phyloP scores from a whole-genome alignment of 2,113 vertebrate species.

The Oncorhynchus kisutch region DNA sequence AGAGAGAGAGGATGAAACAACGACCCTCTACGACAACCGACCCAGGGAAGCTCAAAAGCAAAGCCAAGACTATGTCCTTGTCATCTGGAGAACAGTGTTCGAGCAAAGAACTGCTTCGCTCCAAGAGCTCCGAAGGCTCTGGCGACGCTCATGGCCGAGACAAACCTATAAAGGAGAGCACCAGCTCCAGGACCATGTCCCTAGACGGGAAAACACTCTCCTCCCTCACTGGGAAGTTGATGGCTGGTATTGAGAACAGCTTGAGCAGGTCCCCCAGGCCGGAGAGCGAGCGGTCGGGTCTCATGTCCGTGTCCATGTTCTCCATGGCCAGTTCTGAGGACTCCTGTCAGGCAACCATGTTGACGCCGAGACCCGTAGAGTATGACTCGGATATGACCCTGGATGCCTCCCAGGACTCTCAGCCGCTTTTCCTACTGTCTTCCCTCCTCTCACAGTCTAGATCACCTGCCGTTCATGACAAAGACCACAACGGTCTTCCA shows the following conservation, averaged over 20 bases:
- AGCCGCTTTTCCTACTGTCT: slow-evolving; percentile 88
- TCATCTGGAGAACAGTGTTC: slow-evolving; percentile 64
- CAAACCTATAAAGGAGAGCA: slow-evolving; percentile 80
- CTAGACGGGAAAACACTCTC: slow-evolving; percentile 80
- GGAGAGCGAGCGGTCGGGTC: slow-evolving; percentile 82
- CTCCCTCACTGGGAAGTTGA: slow-evolving; percentile 70
- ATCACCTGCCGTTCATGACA: slow-evolving; percentile 85
- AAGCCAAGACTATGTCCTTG: slow-evolving; percentile 72
- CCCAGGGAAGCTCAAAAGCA: slow-evolving; percentile 82
- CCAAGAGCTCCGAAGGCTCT: slow-evolving; percentile 89
- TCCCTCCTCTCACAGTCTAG: slow-evolving; percentile 83
- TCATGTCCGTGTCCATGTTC: slow-evolving; percentile 87
- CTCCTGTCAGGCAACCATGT: slow-evolving; percentile 82
- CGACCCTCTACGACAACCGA: slow-evolving; percentile 72
- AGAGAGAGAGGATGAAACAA: slow-evolving; percentile 89
- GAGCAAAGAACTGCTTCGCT: slow-evolving; percentile 86
- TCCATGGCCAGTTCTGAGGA: slow-evolving; percentile 94
- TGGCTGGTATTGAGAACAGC: slow-evolving; percentile 78
- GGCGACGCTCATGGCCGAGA: slow-evolving; percentile 80
- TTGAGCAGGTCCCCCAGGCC: slow-evolving; percentile 85
- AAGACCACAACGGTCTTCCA: slow-evolving; percentile 77
- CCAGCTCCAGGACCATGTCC: slow-evolving; percentile 81
- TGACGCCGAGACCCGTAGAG: slow-evolving; percentile 83
- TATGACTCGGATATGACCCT: slow-evolving; percentile 88
- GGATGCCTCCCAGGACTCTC: slow-evolving; percentile 86